These are phyloP conservation scores for Sesamia inferens DNA, from an alignment of 2,888 invertebrate species.

Conservation along the genomic window DNA sequence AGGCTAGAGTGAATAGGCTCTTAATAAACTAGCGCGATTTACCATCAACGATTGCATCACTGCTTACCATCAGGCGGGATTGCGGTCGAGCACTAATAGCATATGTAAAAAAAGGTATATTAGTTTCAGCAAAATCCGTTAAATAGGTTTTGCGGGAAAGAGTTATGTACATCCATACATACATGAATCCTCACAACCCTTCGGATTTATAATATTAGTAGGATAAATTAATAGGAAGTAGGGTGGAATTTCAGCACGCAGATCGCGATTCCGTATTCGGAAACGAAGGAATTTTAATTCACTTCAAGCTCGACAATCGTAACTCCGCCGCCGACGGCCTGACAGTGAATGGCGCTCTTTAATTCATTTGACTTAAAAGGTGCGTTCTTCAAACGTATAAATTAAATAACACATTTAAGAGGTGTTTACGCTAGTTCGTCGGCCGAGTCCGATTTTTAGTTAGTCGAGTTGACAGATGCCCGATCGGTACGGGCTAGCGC, in stretches of 20 bases:
- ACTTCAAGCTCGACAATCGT: constrained; percentile 21
- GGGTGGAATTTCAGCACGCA: not conserved
- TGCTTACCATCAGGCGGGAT: too few species aligned
- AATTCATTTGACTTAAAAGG: constrained; percentile 46
- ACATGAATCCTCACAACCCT: not conserved
- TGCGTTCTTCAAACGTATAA: constrained; percentile 39
- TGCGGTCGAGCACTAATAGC: too few species aligned
- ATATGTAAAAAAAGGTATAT: too few species aligned
- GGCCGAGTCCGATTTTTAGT: too few species aligned
- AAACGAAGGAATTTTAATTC: constrained; percentile 44
- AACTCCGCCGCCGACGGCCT: constrained; percentile 16
- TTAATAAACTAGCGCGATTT: too few species aligned
- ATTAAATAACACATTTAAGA: constrained; percentile 39
- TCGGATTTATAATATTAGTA: not conserved
- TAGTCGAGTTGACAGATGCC: too few species aligned
- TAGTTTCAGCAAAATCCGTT: not conserved
- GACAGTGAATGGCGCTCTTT: constrained; percentile 41
- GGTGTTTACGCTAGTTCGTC: too few species aligned
- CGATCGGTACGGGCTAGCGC: too few species aligned
- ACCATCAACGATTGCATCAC: too few species aligned
- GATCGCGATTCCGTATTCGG: constrained; percentile 17
- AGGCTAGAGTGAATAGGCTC: too few species aligned
- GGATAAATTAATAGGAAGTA: not conserved
- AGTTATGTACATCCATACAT: not conserved
- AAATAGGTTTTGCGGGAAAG: not conserved